Base-by-base conservation (phyloP, 2,888 invertebrate species). In the Drepanosiphum platanoidis region DNA sequence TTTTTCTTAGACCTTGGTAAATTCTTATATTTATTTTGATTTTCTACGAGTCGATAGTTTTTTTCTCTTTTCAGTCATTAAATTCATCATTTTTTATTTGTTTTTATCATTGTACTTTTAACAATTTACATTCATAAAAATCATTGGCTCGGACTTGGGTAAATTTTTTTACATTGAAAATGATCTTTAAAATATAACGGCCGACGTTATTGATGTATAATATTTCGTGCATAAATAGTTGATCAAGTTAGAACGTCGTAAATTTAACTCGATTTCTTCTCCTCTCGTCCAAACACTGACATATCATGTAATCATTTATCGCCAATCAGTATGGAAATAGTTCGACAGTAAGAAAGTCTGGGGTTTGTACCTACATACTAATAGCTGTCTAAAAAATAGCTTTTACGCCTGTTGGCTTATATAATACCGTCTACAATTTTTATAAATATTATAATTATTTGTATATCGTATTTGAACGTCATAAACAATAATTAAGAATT, bases 191-290 rank as follows among this genome's bases (percentile, higher is more conserved):
- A n/a, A n/a, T n/a, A 42, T 39, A 61, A 27, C 27, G 39, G 7
- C 30, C 32, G 22, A 36, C 15, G 46, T 68, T 64, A 66, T 66
- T 79, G 34, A 68, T 46, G 66, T 58, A 39, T 77, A n/a, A n/a
- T n/a, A 39, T 46, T 79, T 79, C 68, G 34, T 13, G 34, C 34
- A 68, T 68, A 79, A 66, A 68, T 79, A 68, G 34, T 68, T 79
- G 32, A 68, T 68, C 66, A 68, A n/a, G 79, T 34, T 79, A 74
- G 34, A 68, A n/a, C 46, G 46, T 79, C 66, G 68, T 79, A 79
- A 68, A 68, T 79, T 79, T 66, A 52, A 46, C 34, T 18, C 15
- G 46, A 46, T 46, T 52, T 52, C 52, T 22, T 74, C 36, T 46
- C 34, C 34, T 11, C 22, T 39, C 34, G n/a, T 77, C 36, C 27